Evolutionary conservation across 2,888 invertebrate species (phyloP).

Genomic region (Diachrysia chrysitis): DNA sequence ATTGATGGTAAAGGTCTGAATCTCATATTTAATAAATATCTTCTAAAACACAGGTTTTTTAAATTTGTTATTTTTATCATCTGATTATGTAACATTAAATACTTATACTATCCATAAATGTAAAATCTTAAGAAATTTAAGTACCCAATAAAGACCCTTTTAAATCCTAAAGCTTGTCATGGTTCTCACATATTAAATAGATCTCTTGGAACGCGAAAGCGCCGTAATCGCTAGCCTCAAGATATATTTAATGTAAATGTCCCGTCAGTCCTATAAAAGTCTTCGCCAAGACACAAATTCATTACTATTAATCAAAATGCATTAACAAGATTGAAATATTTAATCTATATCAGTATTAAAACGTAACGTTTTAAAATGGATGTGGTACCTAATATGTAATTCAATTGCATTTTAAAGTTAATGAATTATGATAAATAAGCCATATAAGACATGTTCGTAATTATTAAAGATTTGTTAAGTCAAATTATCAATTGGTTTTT

Average conservation of each 20-base stretch:
- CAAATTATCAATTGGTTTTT: neutral
- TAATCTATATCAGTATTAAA: constrained; percentile 32
- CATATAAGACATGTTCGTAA: constrained; percentile 7
- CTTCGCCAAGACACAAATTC: constrained; percentile 25
- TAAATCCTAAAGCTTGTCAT: constrained; percentile 25
- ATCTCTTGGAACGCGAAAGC: constrained; percentile 28
- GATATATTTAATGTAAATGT: constrained; percentile 28
- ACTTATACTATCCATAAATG: too few species aligned
- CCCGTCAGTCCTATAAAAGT: constrained; percentile 23
- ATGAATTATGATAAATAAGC: constrained; percentile 7
- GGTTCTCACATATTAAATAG: constrained; percentile 26
- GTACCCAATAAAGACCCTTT: constrained; percentile 16
- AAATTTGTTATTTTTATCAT: too few species aligned
- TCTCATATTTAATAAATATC: too few species aligned
- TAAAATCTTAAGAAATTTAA: neutral
- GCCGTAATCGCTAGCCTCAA: constrained; percentile 32
- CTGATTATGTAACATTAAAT: too few species aligned
- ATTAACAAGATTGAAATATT: constrained; percentile 47
- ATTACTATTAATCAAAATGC: constrained; percentile 40
- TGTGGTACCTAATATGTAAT: constrained; percentile 17
- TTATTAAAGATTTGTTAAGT: neutral
- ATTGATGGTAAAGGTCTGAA: too few species aligned
- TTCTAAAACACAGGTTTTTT: too few species aligned
- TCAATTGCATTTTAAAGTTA: constrained; percentile 16
- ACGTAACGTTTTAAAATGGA: constrained; percentile 18